Evolutionary conservation across 2,888 invertebrate genomes (phyloP).

Genomic region (Apantesis nais): DNA sequence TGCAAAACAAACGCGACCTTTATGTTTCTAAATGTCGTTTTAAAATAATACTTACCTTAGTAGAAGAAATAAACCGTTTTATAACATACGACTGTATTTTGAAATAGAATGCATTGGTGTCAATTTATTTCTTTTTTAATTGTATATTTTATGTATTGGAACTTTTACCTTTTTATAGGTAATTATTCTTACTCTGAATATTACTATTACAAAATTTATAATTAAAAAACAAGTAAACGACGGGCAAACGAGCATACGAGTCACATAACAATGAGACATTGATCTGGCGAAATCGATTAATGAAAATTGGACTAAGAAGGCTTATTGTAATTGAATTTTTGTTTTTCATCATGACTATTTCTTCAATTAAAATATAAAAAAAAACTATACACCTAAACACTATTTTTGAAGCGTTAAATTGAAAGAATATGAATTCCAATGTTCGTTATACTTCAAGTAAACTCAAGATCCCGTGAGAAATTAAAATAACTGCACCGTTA

Average conservation of each 20-base stretch:
- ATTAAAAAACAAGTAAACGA: too few species aligned
- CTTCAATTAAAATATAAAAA: not conserved
- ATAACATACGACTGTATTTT: not conserved
- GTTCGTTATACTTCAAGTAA: constrained; percentile 41
- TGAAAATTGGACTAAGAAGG: not conserved
- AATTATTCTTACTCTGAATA: too few species aligned
- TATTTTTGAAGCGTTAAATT: not conserved
- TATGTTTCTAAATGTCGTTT: constrained; percentile 7
- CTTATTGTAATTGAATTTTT: not conserved
- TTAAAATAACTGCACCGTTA: constrained; percentile 48
- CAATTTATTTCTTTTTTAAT: too few species aligned
- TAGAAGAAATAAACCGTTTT: not conserved
- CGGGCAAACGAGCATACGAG: too few species aligned
- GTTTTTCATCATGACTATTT: not conserved
- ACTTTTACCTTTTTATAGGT: too few species aligned
- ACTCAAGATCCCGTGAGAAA: constrained; percentile 39
- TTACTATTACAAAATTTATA: too few species aligned
- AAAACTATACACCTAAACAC: not conserved
- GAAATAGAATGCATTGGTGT: not conserved
- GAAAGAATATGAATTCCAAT: not conserved
- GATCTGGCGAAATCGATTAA: not conserved
- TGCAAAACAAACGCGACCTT: constrained; percentile 23
- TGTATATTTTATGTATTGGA: too few species aligned
- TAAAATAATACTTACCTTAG: constrained; percentile 1
- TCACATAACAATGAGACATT: too few species aligned